phyloP scores from a whole-genome alignment of 2,888 invertebrate species.

The Oegoconia quadripuncta region DNA sequence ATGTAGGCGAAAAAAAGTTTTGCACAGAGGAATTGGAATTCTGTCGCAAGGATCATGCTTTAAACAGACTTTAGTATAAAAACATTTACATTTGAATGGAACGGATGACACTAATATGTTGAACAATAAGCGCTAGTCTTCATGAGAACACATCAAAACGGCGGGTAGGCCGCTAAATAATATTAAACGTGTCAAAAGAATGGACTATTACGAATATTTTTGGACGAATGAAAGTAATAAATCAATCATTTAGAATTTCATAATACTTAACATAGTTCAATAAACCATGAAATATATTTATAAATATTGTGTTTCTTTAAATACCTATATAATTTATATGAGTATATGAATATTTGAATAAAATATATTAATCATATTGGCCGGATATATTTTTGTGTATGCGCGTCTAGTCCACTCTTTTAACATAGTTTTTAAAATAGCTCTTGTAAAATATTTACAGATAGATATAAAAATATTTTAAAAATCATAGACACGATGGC shows the following conservation, averaged over 20 bases:
- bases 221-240: slow-evolving; percentile 59
- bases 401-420: slow-evolving; percentile 55
- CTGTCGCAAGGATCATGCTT: not conserved
- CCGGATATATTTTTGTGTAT: slow-evolving; percentile 55
- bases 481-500: slow-evolving; percentile 71
- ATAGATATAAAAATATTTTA: slow-evolving; percentile 68
- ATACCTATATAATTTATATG: slow-evolving; percentile 20
- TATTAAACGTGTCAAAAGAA: slow-evolving; percentile 44
- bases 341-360: too few species aligned
- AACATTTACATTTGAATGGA: slow-evolving; percentile 59
- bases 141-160: slow-evolving; percentile 43
- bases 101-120: slow-evolving; percentile 61
- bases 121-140: slow-evolving; percentile 41
- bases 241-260: slow-evolving; percentile 33
- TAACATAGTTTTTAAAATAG: slow-evolving; percentile 40
- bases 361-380: slow-evolving; percentile 37
- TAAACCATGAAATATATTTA: slow-evolving; percentile 36
- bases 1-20: too few species aligned
- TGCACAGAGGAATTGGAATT: not conserved
- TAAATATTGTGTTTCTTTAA: slow-evolving; percentile 33
- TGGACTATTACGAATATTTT: slow-evolving; percentile 35
- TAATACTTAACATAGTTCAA: slow-evolving; percentile 30
- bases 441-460: slow-evolving; percentile 62
- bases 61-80: slow-evolving; percentile 31
- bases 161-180: slow-evolving; percentile 26